Base-by-base conservation (phyloP, 2,888 invertebrate species). In the Zygothrica quintamaculata region DNA sequence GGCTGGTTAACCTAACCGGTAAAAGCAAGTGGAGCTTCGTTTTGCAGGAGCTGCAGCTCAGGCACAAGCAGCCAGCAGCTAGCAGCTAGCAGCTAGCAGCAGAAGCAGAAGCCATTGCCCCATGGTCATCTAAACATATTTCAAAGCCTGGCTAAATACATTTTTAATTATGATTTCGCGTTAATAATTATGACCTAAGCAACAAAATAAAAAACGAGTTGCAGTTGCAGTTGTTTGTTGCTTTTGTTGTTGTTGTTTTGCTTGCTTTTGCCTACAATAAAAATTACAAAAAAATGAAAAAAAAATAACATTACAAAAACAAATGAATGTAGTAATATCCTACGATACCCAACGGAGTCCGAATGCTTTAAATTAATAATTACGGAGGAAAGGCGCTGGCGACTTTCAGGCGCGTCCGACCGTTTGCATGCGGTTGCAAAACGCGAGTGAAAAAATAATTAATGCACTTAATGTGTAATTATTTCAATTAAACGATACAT, bases 391-490 rank as follows among this genome's bases (percentile, higher is more conserved):
- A 68, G 71, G 71, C 64, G 64, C 78, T 58, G 82, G 77, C 84
- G 87, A 77, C 84, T 73, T 39, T 46, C 62, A 68, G 81, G 62
- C 75, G 71, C 57, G 48, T 65, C n/a, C 62, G 61, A 16, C 36
- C 15, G 56, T 66, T 77, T 87, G 84, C 78, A 75, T 84, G 81
- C 53, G 67, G 47, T 40, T 59, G 74, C 59, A 56, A 64, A 64
- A 65, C 43, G 74, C 65, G 65, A 69, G 52, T 59, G 69, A 53
- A 67, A 77, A 82, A 70, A 79, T 88, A 89, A 88, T 89, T 88
- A 89, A 85, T 88, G 82, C 89, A 87, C 75, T 86, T 88, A 89
- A 89, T 89, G 79, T 88, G 79, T 88, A 89, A 89, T 89, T 89
- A 89, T 89, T 89, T 88, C 88, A 88, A 89, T 89, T 89, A 88